Base-by-base conservation (phyloP, 2,888 invertebrate species). In the Chorisops tibialis region DNA sequence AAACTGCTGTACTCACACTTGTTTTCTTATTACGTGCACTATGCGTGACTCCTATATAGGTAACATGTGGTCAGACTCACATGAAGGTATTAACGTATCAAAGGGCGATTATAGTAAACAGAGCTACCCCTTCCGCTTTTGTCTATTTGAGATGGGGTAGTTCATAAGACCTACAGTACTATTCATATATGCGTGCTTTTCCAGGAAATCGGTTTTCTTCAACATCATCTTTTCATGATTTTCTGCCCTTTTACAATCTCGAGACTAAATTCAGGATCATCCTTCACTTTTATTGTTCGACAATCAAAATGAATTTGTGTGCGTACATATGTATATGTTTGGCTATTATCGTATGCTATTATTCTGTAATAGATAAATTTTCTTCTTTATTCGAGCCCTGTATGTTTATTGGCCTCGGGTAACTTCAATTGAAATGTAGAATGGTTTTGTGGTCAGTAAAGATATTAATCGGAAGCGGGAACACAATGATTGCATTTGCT, bases 11-110 rank as follows among this genome's bases (percentile, higher is more conserved):
- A 54, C 22, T n/a, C 21, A 21, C 19, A 52, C 16, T 37, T 19
- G 16, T 37, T 19, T 16, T 37, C 37, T 11, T 6, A 7, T 16
- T 41, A 4, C 41, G 2, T 41, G 39, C 24, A 22, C 24, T 24
- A 21, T 59, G 48, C 59, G 59, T 48, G 59, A 48, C 47, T 56
- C 48, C n/a, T 12, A 4, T 21, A 2, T 39, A 19, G 12, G 39
- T 50, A 61, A 51, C 61, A 61, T 51, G 61, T 61, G 61, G 52
- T 61, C 43, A 61, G 51, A 50, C 51, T 61, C 61, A 51, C 61
- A 61, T 61, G 61, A 61, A 39, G 61, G 52, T 61, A 61, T 61
- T 61, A 61, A 22, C 51, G 19, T 51, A 59, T 48, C 49, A 50
- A 50, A 39, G 47, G 49, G 50, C 38, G 56, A 56, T 56, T 56